Evolutionary conservation across 2,113 vertebrate genomes (phyloP).

Genomic region (Trogon surrucura): DNA sequence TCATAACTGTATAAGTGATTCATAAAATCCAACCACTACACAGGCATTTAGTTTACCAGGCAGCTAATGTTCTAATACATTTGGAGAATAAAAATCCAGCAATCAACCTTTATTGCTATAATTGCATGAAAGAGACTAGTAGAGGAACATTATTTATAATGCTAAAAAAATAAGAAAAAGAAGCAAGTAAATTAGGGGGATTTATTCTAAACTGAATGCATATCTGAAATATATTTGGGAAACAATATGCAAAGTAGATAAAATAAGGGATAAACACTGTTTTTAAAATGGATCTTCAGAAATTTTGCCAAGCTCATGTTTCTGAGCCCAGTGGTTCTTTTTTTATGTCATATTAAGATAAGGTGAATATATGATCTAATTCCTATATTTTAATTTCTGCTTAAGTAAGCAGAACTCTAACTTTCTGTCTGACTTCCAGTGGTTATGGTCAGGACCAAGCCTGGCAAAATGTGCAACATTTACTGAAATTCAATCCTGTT

Average conservation of each 20-base stretch:
- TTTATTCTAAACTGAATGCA: background rate
- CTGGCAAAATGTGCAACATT: background rate
- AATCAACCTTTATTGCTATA: background rate
- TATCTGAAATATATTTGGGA: background rate
- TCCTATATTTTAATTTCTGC: background rate
- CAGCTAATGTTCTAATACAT: background rate
- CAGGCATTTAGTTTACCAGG: background rate
- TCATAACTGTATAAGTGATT: background rate
- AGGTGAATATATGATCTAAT: background rate
- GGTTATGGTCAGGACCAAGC: background rate
- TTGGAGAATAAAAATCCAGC: constrained; percentile 16
- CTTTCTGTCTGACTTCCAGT: background rate
- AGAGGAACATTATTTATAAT: background rate
- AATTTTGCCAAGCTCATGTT: background rate
- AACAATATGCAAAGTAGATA: background rate
- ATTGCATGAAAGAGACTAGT: background rate
- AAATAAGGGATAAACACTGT: background rate
- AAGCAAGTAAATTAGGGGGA: background rate
- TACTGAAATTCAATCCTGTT: background rate
- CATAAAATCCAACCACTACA: background rate
- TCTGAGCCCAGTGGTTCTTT: background rate
- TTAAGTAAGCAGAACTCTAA: background rate
- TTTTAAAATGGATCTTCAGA: background rate
- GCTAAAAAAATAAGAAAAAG: background rate
- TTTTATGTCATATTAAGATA: background rate